Evolutionary conservation across 2,113 vertebrate species (phyloP).

Genomic region (Laticauda laticaudata): DNA sequence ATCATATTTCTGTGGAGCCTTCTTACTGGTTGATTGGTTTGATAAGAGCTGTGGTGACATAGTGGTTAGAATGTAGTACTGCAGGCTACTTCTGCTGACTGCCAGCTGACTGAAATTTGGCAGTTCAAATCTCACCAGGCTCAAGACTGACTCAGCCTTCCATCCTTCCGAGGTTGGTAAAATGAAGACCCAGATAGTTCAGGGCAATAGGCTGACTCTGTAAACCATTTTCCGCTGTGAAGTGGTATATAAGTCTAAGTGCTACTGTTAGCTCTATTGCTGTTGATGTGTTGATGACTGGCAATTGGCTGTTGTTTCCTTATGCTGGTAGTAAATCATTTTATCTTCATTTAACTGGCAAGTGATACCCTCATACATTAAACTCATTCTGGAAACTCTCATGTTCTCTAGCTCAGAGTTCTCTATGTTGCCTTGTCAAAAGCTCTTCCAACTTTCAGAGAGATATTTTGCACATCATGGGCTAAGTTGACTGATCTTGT

Average conservation of each 20-base stretch:
- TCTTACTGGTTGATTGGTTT: background rate
- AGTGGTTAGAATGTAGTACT: no score
- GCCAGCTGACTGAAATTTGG: no score
- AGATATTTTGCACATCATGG: background rate
- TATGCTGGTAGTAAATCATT: background rate
- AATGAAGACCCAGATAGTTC: no score
- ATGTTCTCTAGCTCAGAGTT: background rate
- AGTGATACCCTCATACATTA: background rate
- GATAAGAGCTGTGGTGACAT: no score
- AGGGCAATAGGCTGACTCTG: no score
- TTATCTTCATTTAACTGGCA: background rate
- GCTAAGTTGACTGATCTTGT: background rate
- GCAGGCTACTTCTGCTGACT: no score
- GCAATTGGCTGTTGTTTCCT: background rate
- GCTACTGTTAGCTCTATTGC: no score
- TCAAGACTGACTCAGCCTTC: no score
- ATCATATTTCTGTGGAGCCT: background rate
- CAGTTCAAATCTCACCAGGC: no score
- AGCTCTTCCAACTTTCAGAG: background rate
- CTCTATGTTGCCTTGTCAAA: background rate
- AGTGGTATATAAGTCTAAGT: no score
- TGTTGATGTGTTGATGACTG: background rate
- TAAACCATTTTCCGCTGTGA: no score
- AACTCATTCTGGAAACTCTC: background rate
- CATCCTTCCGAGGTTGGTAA: no score